A percentile compares a stretch with the other conserved stretches of the same genome.
These are phyloP conservation scores for Bembecia ichneumoniformis DNA, from an alignment of 2,888 invertebrate species.

Conservation along the genomic window DNA sequence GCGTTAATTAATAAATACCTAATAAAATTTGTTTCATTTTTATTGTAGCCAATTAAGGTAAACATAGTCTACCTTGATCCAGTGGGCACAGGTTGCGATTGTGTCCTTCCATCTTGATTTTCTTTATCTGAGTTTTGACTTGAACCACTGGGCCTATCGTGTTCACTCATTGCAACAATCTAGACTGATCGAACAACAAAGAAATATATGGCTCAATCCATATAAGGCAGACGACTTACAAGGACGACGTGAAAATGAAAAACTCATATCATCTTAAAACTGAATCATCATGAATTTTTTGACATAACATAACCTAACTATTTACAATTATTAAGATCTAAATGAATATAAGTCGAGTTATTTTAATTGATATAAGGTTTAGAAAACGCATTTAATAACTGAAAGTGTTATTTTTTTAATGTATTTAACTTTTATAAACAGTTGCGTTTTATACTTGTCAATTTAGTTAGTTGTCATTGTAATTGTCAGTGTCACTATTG, in stretches of 20 bases:
- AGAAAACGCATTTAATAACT: no score
- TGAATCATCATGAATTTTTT: constrained; percentile 38
- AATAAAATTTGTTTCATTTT: no score
- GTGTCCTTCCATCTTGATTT: constrained; percentile 25
- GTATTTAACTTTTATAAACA: constrained; percentile 21
- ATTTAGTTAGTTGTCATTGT: constrained; percentile 30
- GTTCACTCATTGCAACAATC: constrained; percentile 46
- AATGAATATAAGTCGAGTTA: not conserved
- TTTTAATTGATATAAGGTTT: not conserved
- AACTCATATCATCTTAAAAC: constrained; percentile 37
- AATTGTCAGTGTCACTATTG: no score
- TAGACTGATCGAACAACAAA: constrained; percentile 24
- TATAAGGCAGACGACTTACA: constrained; percentile 42
- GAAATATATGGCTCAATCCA: constrained; percentile 26
- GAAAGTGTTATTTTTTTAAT: constrained; percentile 2
- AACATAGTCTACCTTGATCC: constrained; percentile 40
- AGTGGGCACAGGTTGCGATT: constrained; percentile 45
- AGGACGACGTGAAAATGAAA: constrained; percentile 40
- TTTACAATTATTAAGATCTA: not conserved
- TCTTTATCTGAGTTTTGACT: constrained; percentile 37
- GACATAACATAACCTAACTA: constrained; percentile 41
- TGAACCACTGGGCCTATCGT: constrained; percentile 41
- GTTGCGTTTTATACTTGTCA: constrained; percentile 59
- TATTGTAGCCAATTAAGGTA: not conserved
- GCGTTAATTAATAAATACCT: no score